Evolutionary conservation across 2,797 vertebrate species (phyloP).

Genomic region (Acanthopagrus latus): DNA sequence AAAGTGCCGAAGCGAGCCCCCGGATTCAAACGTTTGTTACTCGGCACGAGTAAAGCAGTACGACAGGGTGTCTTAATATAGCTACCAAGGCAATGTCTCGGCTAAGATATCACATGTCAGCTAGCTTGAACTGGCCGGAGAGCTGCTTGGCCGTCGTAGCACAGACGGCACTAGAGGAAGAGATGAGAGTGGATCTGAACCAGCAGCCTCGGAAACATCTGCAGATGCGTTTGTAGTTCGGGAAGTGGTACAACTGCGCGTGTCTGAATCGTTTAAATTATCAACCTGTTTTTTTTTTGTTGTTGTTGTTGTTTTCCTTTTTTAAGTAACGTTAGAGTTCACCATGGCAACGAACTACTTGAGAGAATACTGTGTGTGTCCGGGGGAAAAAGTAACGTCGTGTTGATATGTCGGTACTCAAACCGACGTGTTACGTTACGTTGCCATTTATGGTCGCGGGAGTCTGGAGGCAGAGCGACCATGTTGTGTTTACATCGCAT

Average conservation of each 20-base stretch:
- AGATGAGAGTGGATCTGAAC: conserved; percentile 32
- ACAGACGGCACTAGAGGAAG: conserved; percentile 37
- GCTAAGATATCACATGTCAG: neutral
- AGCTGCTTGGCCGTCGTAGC: conserved; percentile 45
- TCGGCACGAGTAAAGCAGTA: neutral
- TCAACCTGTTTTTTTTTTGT: neutral
- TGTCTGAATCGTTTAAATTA: conserved; percentile 20
- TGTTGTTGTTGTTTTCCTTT: too few species aligned
- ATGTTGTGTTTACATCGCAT: neutral
- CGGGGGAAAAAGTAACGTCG: neutral
- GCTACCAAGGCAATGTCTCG: neutral
- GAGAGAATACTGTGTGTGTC: neutral
- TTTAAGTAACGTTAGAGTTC: neutral
- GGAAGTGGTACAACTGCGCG: conserved; percentile 51
- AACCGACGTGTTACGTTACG: neutral
- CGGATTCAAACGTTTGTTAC: neutral
- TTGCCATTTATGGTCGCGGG: neutral
- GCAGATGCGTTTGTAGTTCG: conserved; percentile 57
- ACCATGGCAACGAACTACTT: neutral
- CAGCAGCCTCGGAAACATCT: conserved; percentile 59
- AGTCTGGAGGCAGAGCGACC: neutral
- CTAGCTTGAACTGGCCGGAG: conserved; percentile 25
- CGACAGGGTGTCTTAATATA: neutral
- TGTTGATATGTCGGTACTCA: neutral
- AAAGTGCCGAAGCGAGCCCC: neutral